Evolutionary conservation across 2,888 invertebrate species (phyloP), one percentile per base, ranked within the genome.

Genomic region (Sinotaia quadrata): DNA sequence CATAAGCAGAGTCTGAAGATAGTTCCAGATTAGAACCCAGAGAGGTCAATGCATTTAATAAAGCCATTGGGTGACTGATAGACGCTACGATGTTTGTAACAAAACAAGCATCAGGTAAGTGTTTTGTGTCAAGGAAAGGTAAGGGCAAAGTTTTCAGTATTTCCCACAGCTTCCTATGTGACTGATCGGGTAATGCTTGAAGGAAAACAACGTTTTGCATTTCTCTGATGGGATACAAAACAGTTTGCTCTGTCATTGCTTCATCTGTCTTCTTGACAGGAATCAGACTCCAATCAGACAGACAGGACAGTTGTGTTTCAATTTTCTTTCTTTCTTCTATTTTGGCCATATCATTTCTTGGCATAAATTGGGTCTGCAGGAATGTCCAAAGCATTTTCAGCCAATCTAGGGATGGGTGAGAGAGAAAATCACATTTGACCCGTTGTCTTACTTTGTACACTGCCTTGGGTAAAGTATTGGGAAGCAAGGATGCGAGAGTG

Each of bases 271-370:
- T 10, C 41, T 58, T 37, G 4, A 21, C 58, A 24, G 58, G 58
- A 58, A 58, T 36, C 7, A 58, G 27, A 27, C 24, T 58, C 58
- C 58, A 58, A 10, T 58, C 41, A 21, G 8, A 15, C n/a, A 58
- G 41, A 4, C 24, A 15, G 1, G n/a, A n/a, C n/a, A n/a, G n/a
- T n/a, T n/a, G n/a, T n/a, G n/a, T n/a, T n/a, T 58, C 21, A 8
- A 58, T 21, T 21, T 24, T 5, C 4, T 37, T 18, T 24, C 10
- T n/a, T 37, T 15, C 37, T 27, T 58, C 24, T 8, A 24, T 2
- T 4, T 24, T 15, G 37, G 10, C 58, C 2, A 12, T 27, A 1
- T 10, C 10, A 21, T n/a, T 10, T 8, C 27, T 34, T 58, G 4
- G 7, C 8, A 47, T 18, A 7, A 12, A n/a, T n/a, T n/a, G 47